These are phyloP conservation scores for Mechanitis mazaeus DNA, from an alignment of 2,888 invertebrate species.

Conservation along the genomic window DNA sequence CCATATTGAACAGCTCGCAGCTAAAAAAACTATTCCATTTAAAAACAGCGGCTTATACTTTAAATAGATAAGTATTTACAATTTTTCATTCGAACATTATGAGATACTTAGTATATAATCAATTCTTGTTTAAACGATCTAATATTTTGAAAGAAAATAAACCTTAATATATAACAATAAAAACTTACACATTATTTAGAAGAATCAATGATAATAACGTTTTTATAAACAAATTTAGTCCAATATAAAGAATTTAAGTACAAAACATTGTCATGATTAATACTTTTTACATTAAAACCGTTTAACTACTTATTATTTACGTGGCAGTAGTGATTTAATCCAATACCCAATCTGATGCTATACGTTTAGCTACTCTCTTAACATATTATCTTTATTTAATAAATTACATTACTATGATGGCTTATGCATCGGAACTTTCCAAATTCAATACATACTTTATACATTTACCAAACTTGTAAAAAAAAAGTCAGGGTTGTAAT, in stretches of 20 bases:
- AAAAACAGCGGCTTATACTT: conserved; percentile 66
- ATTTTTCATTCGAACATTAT: conserved; percentile 48
- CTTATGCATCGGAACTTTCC: conserved; percentile 46
- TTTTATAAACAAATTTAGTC: conserved; percentile 38
- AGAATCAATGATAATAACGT: conserved; percentile 27
- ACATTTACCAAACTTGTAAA: neutral
- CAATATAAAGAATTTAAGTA: conserved; percentile 57
- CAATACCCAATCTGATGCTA: conserved; percentile 54
- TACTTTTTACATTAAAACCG: conserved; percentile 63
- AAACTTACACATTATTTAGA: conserved; percentile 19
- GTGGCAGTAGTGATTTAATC: conserved; percentile 70
- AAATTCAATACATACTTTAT: conserved; percentile 38
- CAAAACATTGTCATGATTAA: conserved; percentile 57
- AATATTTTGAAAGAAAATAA: conserved; percentile 24
- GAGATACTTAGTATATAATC: conserved; percentile 24
- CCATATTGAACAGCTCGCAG: conserved; percentile 37
- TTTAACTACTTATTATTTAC: conserved; percentile 66
- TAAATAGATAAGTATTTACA: conserved; percentile 68
- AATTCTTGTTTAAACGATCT: conserved; percentile 27
- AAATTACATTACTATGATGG: conserved; percentile 60
- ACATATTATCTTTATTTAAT: conserved; percentile 57
- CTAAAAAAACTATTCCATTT: conserved; percentile 41
- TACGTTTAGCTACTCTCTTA: conserved; percentile 58
- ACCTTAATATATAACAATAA: conserved; percentile 27
- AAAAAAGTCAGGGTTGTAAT: too few species aligned